Conservation (phyloP, 2,113 vertebrate species). For the Saguinus imperator region DNA sequence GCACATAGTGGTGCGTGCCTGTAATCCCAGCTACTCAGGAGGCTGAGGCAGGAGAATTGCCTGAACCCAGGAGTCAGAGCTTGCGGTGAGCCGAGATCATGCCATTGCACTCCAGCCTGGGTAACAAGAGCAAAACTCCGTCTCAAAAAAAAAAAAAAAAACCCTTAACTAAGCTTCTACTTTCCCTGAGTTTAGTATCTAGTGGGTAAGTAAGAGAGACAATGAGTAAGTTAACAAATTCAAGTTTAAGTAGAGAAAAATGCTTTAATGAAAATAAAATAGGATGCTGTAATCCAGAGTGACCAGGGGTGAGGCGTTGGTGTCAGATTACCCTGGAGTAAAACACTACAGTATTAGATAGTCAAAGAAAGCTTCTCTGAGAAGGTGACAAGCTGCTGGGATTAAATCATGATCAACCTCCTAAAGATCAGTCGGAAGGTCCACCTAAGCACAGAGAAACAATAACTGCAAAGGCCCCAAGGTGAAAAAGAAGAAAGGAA, state of each 20-base stretch:
- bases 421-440: background rate
- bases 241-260: background rate
- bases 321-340: background rate
- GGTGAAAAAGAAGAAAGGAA: conserved; percentile 22
- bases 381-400: background rate
- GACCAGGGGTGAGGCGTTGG: background rate
- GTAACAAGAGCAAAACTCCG: too few relatives aligned
- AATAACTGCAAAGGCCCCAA: background rate
- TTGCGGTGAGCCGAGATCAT: too few relatives aligned
- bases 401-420: background rate
- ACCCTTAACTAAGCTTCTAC: background rate
- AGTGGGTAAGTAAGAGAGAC: background rate
- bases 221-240: background rate
- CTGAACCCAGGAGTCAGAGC: too few relatives aligned
- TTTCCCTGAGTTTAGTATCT: background rate
- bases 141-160: too few relatives aligned
- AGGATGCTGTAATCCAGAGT: background rate
- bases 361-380: background rate
- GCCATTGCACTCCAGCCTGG: too few relatives aligned
- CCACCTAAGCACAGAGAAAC: background rate
- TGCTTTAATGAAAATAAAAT: conserved; percentile 34
- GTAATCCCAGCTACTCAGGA: too few relatives aligned
- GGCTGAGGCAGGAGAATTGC: too few relatives aligned
- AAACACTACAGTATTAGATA: background rate
- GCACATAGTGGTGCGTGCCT: too few relatives aligned